Base-by-base conservation (phyloP, 2,113 vertebrate genomes). In the Pholis gunnellus region DNA sequence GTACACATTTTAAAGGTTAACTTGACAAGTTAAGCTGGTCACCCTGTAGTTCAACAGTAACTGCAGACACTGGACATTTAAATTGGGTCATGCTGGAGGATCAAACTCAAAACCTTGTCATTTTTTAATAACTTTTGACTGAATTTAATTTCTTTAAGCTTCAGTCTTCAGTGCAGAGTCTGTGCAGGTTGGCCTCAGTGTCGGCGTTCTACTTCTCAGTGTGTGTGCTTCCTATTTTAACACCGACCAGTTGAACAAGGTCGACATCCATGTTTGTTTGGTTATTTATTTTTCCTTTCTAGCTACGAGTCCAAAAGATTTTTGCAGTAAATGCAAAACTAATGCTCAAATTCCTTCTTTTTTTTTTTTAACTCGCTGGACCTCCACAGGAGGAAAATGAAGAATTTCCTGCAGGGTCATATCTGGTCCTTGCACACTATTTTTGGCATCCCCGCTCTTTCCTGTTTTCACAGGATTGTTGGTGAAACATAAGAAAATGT, bases 381-480 rank as follows among this genome's bases (percentile, higher is more conserved):
- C 25, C 38, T 59, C 42, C 60, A 38, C 27, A 9, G 34, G 29
- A 59, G 68, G 63, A 52, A 82, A 69, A 79, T 67, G 0, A 85
- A 75, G 68, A 56, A 61, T 71, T 86, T 86, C 87, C 87, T 71
- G 59, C 27, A 11, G 75, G 14, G 34, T 78, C 79, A 44, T 70
- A 76, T 81, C 65, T 81, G 67, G 25, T 73, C 57, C 40, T 76
- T 2, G 38, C 42, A 72, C 29, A 67, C 87, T 87, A 73, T 87
- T 85, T 80, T 78, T 71, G 83, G 34, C 57, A 0, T 66, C 42
- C 9, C 40, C 48, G 34, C 4, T 34, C 72, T 65, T 91, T 87
- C 86, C 86, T 85, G 83, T 87, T 87, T 88, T 72, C 40, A 76
- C 36, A 18, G 18, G 68, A 31, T 91, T 93, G 85, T 82, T 91